Evolutionary conservation across 2,113 vertebrate species (phyloP), one percentile per base, ranked within the genome.

Genomic region (Xyrauchen texanus): DNA sequence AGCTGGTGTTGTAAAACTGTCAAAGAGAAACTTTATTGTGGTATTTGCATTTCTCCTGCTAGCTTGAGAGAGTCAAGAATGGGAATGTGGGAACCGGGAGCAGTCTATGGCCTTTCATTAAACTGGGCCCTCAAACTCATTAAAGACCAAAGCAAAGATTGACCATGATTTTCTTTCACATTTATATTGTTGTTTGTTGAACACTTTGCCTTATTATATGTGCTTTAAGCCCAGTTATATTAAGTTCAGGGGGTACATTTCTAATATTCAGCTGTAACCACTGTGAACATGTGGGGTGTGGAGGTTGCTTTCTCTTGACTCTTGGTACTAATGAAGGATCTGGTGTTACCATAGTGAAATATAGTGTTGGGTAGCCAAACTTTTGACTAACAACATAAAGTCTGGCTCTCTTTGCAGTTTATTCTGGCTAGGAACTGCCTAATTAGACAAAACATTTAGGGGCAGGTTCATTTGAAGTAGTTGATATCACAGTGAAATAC

Each of bases 31-130:
- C 69, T 72, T 72, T 60, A 72, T 46, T n/a, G 42, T 4, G n/a
- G 55, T 72, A 72, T 46, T 71, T 71, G 34, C 3, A 8, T 57
- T 57, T 71, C 44, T 70, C 7, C 53, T 60, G 11, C 55, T 47
- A 7, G 69, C n/a, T 7, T 70, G 13, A 9, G 21, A 45, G 57
- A 6, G 42, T 34, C n/a, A 46, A 46, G 6, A 60, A 42, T 7
- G 9, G 42, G 7, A 34, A 47, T 52, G 57, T 68, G 53, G 6
- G 62, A 53, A 57, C 10, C 9, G n/a, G 61, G 45, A 51, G 58
- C 10, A 63, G 7, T 46, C 55, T 72, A 58, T 77, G 68, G 72
- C 67, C 75, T 73, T 72, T 77, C 62, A 82, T 82, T 61, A 61
- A 51, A 8, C 15, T 2, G 21, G 67, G 62, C 58, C 57, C 65